Evolutionary conservation across 1,140 invertebrate genomes (phyloP).

Genomic region (Pogonomyrmex californicus): DNA sequence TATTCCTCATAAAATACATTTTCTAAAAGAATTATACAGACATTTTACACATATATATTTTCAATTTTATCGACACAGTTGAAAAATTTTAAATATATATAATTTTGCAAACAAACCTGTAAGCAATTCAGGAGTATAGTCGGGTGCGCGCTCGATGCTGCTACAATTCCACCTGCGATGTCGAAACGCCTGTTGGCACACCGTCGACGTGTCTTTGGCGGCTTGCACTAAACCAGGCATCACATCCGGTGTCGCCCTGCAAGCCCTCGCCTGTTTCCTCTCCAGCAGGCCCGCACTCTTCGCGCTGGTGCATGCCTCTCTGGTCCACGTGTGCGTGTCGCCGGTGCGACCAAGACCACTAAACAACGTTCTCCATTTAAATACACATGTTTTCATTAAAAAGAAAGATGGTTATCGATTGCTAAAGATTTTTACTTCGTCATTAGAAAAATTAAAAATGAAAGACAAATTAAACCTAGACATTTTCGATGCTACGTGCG

Average conservation of each 20-base stretch:
- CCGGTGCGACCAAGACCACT: slow-evolving; percentile 80
- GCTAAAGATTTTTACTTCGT: neutral
- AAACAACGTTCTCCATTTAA: slow-evolving; percentile 47
- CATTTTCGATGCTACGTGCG: neutral
- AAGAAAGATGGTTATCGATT: slow-evolving; percentile 2
- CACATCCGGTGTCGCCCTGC: slow-evolving; percentile 89
- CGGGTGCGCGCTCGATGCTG: slow-evolving; percentile 91
- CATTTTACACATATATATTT: neutral
- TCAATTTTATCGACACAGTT: neutral
- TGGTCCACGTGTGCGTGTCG: slow-evolving; percentile 82
- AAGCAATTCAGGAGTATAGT: slow-evolving; percentile 91
- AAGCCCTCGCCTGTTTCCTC: slow-evolving; percentile 89
- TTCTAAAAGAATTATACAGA: neutral
- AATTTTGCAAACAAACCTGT: slow-evolving; percentile 88
- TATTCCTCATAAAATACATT: neutral
- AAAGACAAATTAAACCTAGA: neutral
- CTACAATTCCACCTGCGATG: slow-evolving; percentile 95
- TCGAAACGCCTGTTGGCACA: slow-evolving; percentile 91
- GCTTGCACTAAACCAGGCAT: slow-evolving; percentile 93
- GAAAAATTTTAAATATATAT: neutral
- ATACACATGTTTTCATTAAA: slow-evolving; percentile 33
- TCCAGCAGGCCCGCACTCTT: slow-evolving; percentile 88
- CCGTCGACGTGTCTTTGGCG: slow-evolving; percentile 89
- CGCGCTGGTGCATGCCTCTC: slow-evolving; percentile 86
- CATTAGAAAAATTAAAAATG: too few species aligned